These are phyloP conservation scores for Lipophrys pholis DNA, from an alignment of 2,113 vertebrate species.

Conservation along the genomic window DNA sequence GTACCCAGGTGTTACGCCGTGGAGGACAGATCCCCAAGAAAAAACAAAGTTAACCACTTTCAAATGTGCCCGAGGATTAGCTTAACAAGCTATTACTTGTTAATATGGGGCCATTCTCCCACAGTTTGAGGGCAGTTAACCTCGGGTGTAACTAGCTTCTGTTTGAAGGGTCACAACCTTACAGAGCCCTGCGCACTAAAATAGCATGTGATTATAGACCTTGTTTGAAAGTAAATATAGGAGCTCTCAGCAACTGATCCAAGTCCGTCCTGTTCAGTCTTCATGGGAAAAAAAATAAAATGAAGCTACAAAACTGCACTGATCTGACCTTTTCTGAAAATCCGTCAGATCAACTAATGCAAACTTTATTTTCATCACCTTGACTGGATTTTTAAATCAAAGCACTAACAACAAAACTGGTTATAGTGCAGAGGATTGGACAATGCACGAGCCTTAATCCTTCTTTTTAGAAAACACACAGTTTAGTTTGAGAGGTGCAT, in stretches of 20 bases:
- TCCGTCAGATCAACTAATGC: neutral
- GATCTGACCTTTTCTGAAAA: slow-evolving; percentile 8
- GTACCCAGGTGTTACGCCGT: slow-evolving; percentile 71
- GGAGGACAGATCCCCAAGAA: slow-evolving; percentile 47
- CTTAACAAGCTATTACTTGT: slow-evolving; percentile 80
- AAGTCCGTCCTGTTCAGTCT: slow-evolving; percentile 23
- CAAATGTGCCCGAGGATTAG: slow-evolving; percentile 78
- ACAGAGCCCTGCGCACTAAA: slow-evolving; percentile 65
- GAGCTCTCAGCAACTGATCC: slow-evolving; percentile 66
- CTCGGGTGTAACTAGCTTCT: slow-evolving; percentile 74
- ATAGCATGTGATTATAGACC: slow-evolving; percentile 81
- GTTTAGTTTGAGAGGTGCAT: slow-evolving; percentile 22
- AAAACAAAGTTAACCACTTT: slow-evolving; percentile 83
- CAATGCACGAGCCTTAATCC: neutral
- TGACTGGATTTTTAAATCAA: neutral
- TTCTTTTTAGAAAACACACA: neutral
- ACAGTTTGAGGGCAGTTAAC: slow-evolving; percentile 78
- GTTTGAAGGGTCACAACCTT: slow-evolving; percentile 80
- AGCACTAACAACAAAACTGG: neutral
- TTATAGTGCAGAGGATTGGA: neutral
- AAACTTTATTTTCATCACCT: neutral
- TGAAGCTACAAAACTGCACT: slow-evolving; percentile 15
- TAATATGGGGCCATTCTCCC: slow-evolving; percentile 79
- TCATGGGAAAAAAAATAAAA: slow-evolving; percentile 28
- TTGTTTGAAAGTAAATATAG: slow-evolving; percentile 80